Evolutionary conservation across 2,888 invertebrate genomes (phyloP).

Genomic region (Buathra laborator): DNA sequence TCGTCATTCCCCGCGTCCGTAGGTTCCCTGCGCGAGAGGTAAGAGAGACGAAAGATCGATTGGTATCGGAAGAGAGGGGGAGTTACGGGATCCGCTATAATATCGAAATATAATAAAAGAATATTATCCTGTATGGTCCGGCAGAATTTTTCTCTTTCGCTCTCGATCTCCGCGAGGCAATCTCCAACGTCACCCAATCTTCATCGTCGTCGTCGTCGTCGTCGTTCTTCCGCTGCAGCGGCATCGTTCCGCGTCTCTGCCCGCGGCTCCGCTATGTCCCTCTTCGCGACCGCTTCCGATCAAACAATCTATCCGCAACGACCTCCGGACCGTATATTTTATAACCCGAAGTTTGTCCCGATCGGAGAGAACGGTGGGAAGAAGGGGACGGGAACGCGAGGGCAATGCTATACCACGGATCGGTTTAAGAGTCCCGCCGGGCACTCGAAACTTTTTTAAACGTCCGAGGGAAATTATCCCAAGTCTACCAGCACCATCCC

Average conservation of each 20-base stretch:
- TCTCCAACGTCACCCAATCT: constrained; percentile 62
- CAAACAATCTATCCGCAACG: constrained; percentile 67
- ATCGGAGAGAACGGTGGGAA: not conserved
- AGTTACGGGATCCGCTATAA: not conserved
- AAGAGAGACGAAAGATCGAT: not conserved
- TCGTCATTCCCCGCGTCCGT: constrained; percentile 19
- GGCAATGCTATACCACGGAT: constrained; percentile 22
- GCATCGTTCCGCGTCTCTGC: not conserved
- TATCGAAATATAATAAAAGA: constrained; percentile 58
- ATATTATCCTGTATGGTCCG: constrained; percentile 58
- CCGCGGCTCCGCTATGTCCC: constrained; percentile 15
- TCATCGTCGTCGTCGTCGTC: constrained; percentile 19
- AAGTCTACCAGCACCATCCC: constrained; percentile 8
- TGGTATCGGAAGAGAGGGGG: not conserved
- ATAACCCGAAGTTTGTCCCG: constrained; percentile 60
- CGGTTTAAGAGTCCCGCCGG: constrained; percentile 65
- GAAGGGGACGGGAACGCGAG: too few relatives aligned
- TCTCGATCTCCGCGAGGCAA: constrained; percentile 59
- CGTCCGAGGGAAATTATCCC: constrained; percentile 71
- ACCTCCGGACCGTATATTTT: constrained; percentile 64
- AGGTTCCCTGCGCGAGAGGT: constrained; percentile 5
- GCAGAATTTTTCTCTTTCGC: constrained; percentile 57
- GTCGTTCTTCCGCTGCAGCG: not conserved
- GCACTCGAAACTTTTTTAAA: constrained; percentile 71
- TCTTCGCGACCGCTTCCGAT: constrained; percentile 52